Evolutionary conservation across 2,113 vertebrate species (phyloP).

Genomic region (Melanocharis versteri): DNA sequence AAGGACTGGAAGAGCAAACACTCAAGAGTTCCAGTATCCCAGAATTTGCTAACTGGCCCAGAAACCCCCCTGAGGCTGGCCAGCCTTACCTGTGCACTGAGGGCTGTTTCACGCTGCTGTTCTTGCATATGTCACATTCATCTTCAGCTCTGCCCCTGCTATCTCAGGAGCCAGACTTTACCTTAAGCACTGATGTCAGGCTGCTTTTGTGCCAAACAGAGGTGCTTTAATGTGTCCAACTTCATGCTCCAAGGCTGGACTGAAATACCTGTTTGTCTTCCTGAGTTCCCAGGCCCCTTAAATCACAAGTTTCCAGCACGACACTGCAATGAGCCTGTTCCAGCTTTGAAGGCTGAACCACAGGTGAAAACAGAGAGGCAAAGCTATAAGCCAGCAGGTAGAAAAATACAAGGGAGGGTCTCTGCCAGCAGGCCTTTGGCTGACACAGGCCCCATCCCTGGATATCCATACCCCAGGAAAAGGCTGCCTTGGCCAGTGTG

Average conservation of each 20-base stretch:
- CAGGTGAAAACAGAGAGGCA: background rate
- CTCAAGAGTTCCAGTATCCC: background rate
- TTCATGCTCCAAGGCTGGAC: background rate
- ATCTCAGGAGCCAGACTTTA: background rate
- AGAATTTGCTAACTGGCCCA: background rate
- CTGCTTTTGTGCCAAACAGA: background rate
- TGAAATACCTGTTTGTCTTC: background rate
- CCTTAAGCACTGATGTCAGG: background rate
- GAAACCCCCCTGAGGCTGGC: background rate
- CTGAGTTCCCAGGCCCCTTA: background rate
- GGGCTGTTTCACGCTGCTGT: background rate
- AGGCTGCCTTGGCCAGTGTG: accelerated
- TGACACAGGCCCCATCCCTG: background rate
- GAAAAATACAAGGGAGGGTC: background rate
- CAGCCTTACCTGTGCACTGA: background rate
- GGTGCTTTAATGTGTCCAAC: background rate
- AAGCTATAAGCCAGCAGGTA: background rate
- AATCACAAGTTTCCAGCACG: background rate
- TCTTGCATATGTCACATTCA: background rate
- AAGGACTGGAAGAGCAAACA: background rate
- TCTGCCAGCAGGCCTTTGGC: background rate
- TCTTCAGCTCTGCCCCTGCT: background rate
- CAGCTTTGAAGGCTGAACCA: background rate
- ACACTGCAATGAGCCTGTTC: accelerated
- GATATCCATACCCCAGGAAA: background rate